Base-by-base conservation (phyloP, 2,113 vertebrate species). In the Silurus asotus region DNA sequence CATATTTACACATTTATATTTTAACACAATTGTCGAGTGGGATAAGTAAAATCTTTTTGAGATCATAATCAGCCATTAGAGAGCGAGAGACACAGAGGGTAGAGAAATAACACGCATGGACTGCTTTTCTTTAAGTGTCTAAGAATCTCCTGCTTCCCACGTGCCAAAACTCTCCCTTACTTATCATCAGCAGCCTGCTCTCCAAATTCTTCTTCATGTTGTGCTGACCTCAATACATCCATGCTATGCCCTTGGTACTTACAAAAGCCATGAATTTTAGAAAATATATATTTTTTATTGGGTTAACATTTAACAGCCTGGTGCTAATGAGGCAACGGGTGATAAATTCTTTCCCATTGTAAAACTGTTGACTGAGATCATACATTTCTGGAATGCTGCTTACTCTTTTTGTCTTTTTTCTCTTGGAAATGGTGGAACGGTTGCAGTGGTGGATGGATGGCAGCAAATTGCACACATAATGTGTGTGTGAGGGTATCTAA, bases 11-110 rank as follows among this genome's bases (percentile, higher is more conserved):
- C 28, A 77, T 20, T n/a, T 84, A 91, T 89, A 93, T 49, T 51
- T 92, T 93, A 94, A 90, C 84, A 84, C 64, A 83, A 69, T 69
- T 69, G 67, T 89, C 70, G 89, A 88, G 94, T 94, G 91, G 91
- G 89, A 94, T 93, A 94, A 94, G 92, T 91, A 93, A 92, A 88
- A 89, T 91, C 93, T 92, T 92, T 93, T 90, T 93, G 92, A 93
- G 89, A 93, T 92, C 92, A 91, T 90, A 91, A 92, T 92, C 93
- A 94, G 93, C 92, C 92, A 93, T 93, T 93, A 79, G 58, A 78
- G 70, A 93, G 90, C 58, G 58, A 78, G 70, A 93, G 90, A 93
- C 90, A 92, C 90, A 91, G 90, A 56, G 90, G 93, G 86, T 93
- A 90, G 90, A 93, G 93, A 94, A 94, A 93, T 91, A 93, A 90